Percentiles rank a stretch among this genome's conserved stretches.
Conservation (phyloP, 2,113 vertebrate genomes). For the Phalacrocorax aristotelis region DNA sequence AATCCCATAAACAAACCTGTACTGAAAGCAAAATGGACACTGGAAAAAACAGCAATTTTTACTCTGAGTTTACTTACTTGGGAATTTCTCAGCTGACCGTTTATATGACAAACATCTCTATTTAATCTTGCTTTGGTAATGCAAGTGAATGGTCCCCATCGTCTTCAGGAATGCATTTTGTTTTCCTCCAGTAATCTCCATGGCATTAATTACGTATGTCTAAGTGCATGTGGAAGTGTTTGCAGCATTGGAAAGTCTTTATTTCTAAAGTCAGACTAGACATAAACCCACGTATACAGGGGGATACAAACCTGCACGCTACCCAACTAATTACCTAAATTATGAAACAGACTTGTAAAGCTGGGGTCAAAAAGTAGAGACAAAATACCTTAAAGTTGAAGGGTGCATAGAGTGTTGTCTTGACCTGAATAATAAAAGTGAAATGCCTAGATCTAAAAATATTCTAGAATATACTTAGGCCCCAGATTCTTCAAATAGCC, state of each 20-base stretch:
- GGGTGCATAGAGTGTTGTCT: background rate
- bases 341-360: background rate
- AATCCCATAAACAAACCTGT: background rate
- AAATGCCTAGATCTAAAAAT: background rate
- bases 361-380: background rate
- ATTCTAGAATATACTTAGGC: background rate
- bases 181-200: background rate
- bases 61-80: background rate
- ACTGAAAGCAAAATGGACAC: background rate
- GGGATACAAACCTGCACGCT: background rate
- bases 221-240: background rate
- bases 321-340: background rate
- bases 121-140: background rate
- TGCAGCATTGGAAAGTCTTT: background rate
- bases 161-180: background rate
- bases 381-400: background rate
- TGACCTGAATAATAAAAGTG: background rate
- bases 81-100: background rate
- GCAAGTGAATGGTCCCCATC: background rate
- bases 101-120: background rate
- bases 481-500: background rate
- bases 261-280: background rate
- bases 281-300: accelerated
- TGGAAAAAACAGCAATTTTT: background rate
- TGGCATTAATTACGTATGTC: background rate